Evolutionary conservation across 2,888 invertebrate species (phyloP).

Genomic region (Tiliacea aurago): DNA sequence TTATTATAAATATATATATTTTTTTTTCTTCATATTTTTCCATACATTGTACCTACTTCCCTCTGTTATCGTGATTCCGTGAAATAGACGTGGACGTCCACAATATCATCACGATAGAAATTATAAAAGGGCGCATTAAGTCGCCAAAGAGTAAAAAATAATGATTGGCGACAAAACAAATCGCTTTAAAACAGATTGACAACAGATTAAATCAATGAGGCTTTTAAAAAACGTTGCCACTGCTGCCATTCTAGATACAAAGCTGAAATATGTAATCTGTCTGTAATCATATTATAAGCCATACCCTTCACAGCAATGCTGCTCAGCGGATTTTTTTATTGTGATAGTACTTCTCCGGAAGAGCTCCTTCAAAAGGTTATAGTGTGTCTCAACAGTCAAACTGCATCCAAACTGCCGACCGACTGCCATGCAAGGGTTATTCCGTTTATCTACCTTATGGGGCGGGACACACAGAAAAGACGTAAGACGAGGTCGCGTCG

Average conservation of each 20-base stretch:
- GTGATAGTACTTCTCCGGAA: too few species aligned
- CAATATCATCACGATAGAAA: not conserved
- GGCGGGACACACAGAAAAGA: too few species aligned
- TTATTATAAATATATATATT: too few species aligned
- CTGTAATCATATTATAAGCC: not conserved
- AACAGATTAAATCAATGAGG: too few species aligned
- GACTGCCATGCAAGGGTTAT: too few species aligned
- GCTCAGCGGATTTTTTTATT: not conserved
- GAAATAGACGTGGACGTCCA: not conserved
- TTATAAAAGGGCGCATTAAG: not conserved
- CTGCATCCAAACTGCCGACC: not conserved
- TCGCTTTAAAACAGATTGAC: not conserved
- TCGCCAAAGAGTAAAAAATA: not conserved
- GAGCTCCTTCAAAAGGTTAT: not conserved
- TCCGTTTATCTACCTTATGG: too few species aligned
- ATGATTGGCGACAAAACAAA: not conserved
- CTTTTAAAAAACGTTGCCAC: not conserved
- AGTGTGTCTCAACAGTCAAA: not conserved
- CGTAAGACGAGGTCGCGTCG: too few species aligned
- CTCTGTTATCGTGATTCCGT: not conserved
- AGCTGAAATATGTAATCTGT: not conserved
- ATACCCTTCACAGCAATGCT: not conserved
- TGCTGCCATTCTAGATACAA: not conserved
- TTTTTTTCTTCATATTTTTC: too few species aligned
- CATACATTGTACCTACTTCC: too few species aligned